Conservation (phyloP, 1,140 invertebrate species). For the Drosophila navojoa region DNA sequence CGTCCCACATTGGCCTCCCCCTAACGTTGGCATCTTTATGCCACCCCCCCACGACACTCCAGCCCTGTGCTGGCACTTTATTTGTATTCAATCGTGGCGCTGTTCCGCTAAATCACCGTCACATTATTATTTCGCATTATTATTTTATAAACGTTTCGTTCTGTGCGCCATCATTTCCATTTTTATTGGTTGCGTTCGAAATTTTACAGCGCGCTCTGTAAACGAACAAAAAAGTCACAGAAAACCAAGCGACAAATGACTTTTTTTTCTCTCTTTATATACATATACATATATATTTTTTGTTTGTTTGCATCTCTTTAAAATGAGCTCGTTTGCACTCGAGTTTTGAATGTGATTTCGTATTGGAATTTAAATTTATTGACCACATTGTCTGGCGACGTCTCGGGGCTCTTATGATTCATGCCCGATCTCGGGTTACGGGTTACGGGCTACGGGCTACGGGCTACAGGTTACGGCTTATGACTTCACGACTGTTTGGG, state of each 20-base stretch:
- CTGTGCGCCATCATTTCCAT: conserved; percentile 76
- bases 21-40: conserved; percentile 3
- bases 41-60: conserved; percentile 20
- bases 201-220: conserved; percentile 54
- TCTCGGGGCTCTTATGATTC: conserved; percentile 55
- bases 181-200: conserved; percentile 81
- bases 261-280: conserved; percentile 5
- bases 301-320: conserved; percentile 50
- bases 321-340: conserved; percentile 72
- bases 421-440: conserved; percentile 62
- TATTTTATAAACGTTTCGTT: conserved; percentile 82
- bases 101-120: conserved; percentile 83
- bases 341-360: conserved; percentile 35
- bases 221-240: conserved; percentile 26
- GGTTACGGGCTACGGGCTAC: conserved; percentile 46
- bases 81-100: conserved; percentile 83
- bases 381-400: conserved; percentile 31
- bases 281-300: background rate
- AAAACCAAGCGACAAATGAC: conserved; percentile 30
- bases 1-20: conserved; percentile 36
- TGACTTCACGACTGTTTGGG: conserved; percentile 35
- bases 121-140: conserved; percentile 83
- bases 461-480: conserved; percentile 32
- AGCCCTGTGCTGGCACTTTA: conserved; percentile 55
- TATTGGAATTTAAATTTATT: conserved; percentile 70